Evolutionary conservation across 2,113 vertebrate genomes (phyloP).

Genomic region (Tautogolabrus adspersus): DNA sequence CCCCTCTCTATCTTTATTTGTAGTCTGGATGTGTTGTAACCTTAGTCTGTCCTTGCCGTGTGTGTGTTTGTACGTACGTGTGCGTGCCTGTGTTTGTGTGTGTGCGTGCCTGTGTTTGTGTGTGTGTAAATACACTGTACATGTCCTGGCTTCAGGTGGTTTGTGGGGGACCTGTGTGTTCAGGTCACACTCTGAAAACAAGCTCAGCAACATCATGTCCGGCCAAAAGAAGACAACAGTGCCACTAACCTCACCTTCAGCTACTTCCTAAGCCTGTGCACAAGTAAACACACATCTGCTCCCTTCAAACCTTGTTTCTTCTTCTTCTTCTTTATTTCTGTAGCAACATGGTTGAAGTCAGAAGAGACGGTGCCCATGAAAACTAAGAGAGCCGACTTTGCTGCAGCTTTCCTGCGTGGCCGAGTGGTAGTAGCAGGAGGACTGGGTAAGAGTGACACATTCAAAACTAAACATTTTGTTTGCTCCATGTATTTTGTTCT

Average conservation of each 20-base stretch:
- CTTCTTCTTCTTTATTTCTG: background rate
- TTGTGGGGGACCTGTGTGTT: slow-evolving; percentile 37
- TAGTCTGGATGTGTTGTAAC: slow-evolving; percentile 24
- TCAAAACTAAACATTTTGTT: background rate
- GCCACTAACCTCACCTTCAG: slow-evolving; percentile 29
- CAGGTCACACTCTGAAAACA: slow-evolving; percentile 46
- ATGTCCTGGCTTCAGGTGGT: slow-evolving; percentile 48
- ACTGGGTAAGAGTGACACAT: slow-evolving; percentile 85
- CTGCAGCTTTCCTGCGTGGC: slow-evolving; percentile 89
- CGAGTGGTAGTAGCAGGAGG: slow-evolving; percentile 93
- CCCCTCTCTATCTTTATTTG: background rate
- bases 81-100: slow-evolving; percentile 18
- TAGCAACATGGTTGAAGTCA: slow-evolving; percentile 93
- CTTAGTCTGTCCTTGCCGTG: slow-evolving; percentile 50
- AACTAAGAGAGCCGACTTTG: slow-evolving; percentile 95
- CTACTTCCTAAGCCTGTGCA: slow-evolving; percentile 13
- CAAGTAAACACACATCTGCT: slow-evolving; percentile 13
- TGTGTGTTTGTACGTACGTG: background rate
- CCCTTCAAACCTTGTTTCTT: slow-evolving; percentile 16
- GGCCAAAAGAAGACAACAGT: slow-evolving; percentile 13
- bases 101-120: slow-evolving; percentile 24
- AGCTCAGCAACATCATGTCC: slow-evolving; percentile 49
- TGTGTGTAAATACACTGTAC: background rate
- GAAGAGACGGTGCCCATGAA: slow-evolving; percentile 92
- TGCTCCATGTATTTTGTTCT: background rate